phyloP scores from a whole-genome alignment of 2,113 vertebrate species.

The Nansenia antarctica region DNA sequence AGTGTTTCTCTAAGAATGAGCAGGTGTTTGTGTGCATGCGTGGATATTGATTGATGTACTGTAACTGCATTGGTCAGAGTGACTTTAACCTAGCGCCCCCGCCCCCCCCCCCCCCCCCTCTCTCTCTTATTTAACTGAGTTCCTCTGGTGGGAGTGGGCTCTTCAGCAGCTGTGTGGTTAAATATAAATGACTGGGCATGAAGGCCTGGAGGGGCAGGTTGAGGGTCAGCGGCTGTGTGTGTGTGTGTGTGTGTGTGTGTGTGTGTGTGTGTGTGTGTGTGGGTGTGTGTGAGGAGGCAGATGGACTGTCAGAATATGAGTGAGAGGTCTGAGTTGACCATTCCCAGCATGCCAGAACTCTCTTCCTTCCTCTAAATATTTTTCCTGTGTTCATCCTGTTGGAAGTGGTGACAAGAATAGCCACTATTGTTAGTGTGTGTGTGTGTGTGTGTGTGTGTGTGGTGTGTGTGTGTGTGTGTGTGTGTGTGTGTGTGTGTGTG shows the following conservation, averaged over 20 bases:
- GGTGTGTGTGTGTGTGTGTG: not conserved
- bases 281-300: not conserved
- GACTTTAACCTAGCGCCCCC: not conserved
- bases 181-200: conserved; percentile 66
- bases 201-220: conserved; percentile 23
- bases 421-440: conserved; percentile 6
- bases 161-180: conserved; percentile 72
- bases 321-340: conserved; percentile 56
- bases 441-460: too few relatives aligned
- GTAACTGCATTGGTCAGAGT: conserved; percentile 26
- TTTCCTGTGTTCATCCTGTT: conserved; percentile 65
- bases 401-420: conserved; percentile 59
- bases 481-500: conserved; percentile 15
- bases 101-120: conserved; percentile 4
- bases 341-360: conserved; percentile 46
- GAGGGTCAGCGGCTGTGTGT: conserved; percentile 21
- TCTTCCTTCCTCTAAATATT: conserved; percentile 74
- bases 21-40: conserved; percentile 9
- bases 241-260: not conserved
- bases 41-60: conserved; percentile 32
- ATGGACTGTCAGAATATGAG: conserved; percentile 29
- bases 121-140: conserved; percentile 30
- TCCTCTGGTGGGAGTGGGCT: conserved; percentile 62
- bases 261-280: conserved; percentile 9
- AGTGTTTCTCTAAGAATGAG: conserved; percentile 41